Conservation (phyloP, 2,888 invertebrate species). For the Alloplasta piceator region DNA sequence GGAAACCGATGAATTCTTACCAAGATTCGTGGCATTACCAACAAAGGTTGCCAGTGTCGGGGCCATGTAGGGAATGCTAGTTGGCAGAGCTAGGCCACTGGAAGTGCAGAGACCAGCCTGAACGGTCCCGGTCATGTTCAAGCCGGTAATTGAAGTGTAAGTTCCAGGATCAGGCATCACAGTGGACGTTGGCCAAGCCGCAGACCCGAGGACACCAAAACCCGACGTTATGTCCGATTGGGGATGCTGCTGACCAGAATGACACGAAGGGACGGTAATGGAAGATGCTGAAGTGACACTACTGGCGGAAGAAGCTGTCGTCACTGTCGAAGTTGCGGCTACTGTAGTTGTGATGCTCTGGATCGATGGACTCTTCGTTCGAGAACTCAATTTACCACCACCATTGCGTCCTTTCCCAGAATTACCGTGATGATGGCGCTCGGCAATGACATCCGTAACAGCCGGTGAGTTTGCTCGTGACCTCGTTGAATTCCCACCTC, state of each 20-base stretch:
- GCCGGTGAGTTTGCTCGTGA: constrained; percentile 58
- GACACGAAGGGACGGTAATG: background rate
- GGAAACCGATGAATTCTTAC: constrained; percentile 80
- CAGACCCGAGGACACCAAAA: constrained; percentile 70
- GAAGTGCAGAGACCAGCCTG: constrained; percentile 77
- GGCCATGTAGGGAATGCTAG: constrained; percentile 81
- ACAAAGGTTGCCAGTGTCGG: constrained; percentile 82
- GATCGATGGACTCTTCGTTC: constrained; percentile 64
- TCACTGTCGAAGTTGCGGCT: constrained; percentile 28
- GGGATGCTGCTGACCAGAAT: constrained; percentile 45
- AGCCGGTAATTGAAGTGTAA: constrained; percentile 77
- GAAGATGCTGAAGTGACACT: constrained; percentile 36
- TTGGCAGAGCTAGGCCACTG: constrained; percentile 76
- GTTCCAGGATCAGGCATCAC: constrained; percentile 75
- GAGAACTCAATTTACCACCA: constrained; percentile 61
- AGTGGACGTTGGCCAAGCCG: constrained; percentile 75
- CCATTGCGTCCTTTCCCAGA: constrained; percentile 51
- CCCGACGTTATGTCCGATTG: constrained; percentile 56
- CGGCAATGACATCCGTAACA: constrained; percentile 45
- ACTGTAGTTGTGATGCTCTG: constrained; percentile 44
- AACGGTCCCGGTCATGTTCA: constrained; percentile 73
- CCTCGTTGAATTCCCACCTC: constrained; percentile 62
- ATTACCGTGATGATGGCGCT: constrained; percentile 53
- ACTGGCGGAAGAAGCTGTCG: constrained; percentile 33
- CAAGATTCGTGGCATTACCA: constrained; percentile 80